Conservation (phyloP, 1,140 invertebrate species). For the Ceratoteleas bidentatus region DNA sequence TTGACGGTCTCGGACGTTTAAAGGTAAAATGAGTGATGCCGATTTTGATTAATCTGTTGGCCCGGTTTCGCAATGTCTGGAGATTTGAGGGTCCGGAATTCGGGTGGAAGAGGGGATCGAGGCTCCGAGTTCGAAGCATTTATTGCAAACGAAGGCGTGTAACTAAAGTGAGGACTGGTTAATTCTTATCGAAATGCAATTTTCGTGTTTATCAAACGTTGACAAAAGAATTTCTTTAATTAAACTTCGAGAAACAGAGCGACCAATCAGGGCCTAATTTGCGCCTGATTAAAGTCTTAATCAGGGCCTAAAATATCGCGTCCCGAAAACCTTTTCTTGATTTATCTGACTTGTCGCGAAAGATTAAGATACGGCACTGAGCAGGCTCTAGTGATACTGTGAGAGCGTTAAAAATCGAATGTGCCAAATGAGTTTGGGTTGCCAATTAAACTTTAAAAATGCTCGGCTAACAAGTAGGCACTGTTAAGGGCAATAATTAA, state of each 20-base stretch:
- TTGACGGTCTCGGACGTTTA: slow-evolving; percentile 19
- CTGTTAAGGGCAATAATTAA: neutral
- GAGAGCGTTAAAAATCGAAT: slow-evolving; percentile 26
- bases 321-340: slow-evolving; percentile 39
- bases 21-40: slow-evolving; percentile 25
- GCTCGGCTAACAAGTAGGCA: neutral
- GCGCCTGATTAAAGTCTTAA: slow-evolving; percentile 43
- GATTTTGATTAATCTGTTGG: slow-evolving; percentile 23
- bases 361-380: slow-evolving; percentile 40
- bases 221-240: slow-evolving; percentile 44
- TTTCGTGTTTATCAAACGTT: slow-evolving; percentile 19
- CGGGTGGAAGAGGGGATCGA: neutral
- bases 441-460: slow-evolving; percentile 25
- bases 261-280: slow-evolving; percentile 42
- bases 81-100: neutral
- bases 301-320: slow-evolving; percentile 34
- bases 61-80: slow-evolving; percentile 15
- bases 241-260: slow-evolving; percentile 26
- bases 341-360: slow-evolving; percentile 39
- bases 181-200: slow-evolving; percentile 8
- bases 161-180: neutral
- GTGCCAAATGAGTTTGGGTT: slow-evolving; percentile 6
- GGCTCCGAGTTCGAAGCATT: neutral
- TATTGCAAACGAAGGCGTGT: neutral
- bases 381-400: slow-evolving; percentile 17